Evolutionary conservation across 1,140 invertebrate species (phyloP), one percentile per base, ranked within the genome.

Genomic region (Eriosoma lanigerum): DNA sequence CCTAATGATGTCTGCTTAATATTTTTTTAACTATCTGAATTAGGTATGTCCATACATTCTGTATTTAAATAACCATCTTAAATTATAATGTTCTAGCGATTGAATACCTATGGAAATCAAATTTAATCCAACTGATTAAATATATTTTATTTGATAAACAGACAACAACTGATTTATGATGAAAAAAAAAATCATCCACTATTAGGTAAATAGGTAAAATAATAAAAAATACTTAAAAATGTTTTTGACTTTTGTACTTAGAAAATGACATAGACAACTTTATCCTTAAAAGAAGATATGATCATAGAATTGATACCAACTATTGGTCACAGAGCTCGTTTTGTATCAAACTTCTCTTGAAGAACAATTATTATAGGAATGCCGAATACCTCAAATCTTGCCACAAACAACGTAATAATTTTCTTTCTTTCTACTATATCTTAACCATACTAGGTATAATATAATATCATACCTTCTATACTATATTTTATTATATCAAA

Each of bases 1-100:
- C n/a, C n/a, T n/a, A n/a, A n/a, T n/a, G n/a, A n/a, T n/a, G n/a
- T n/a, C n/a, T n/a, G n/a, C n/a, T n/a, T n/a, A n/a, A n/a, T n/a
- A n/a, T n/a, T n/a, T n/a, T n/a, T n/a, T n/a, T n/a, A n/a, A n/a
- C n/a, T n/a, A n/a, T n/a, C n/a, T n/a, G n/a, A n/a, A n/a, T n/a
- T n/a, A n/a, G n/a, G n/a, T 21, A 19, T n/a, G 19, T 17, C 52
- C 50, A 19, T 52, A 52, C 17, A 52, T 52, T 19, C n/a, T 52
- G 50, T 52, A 52, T 54, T 54, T 54, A 54, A 54, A 19, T 54
- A 54, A 54, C 50, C 19, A 54, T 54, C n/a, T 54, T 54, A n/a
- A 54, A 54, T 54, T 54, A 54, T 54, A 54, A 8, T n/a, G 50
- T 19, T 52, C 4, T 54, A 54, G 21, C 21, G 52, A 54, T 54